Base-by-base conservation (phyloP, 2,113 vertebrate species). In the Stictonetta naevosa region DNA sequence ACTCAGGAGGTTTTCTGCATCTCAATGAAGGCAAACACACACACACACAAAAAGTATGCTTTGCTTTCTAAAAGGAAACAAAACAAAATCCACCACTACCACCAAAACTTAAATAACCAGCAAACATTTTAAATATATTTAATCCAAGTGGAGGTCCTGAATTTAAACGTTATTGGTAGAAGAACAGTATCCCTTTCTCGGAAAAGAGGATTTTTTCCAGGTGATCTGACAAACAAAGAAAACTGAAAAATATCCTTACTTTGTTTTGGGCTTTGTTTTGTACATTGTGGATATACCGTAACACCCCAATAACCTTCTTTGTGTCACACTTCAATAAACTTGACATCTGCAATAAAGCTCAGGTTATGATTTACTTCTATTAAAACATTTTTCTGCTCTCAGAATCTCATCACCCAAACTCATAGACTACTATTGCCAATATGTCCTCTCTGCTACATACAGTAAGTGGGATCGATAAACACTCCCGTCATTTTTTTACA, bases 281-380 rank as follows among this genome's bases (percentile, higher is more conserved):
- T 78, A 12, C 7, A 48, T 40, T 50, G 36, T 42, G 25, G 40
- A 36, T 53, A 52, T 5, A 67, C 2, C 0, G 0, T 75, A 56
- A 76, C 44, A 85, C 10, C 16, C n/a, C 3, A 53, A 66, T 95
- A 79, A 66, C 56, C 14, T 83, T 94, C 38, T 63, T 64, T 83
- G 59, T 71, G 36, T 72, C 75, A 71, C 36, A 58, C 42, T 88
- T 94, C 44, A 95, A 73, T 84, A 62, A 91, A 72, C 14, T 31
- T 76, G 66, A 67, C 76, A 88, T 60, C 25, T 91, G 33, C 81
- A 92, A 90, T 89, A 85, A 92, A 91, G 68, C 13, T 72, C 67
- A 83, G 55, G 33, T 83, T 76, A 69, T 46, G 74, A 36, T 88
- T 92, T 50, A 60, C n/a, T 92, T 88, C 66, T 76, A 60, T 68